Base-by-base conservation (phyloP, 1,140 invertebrate species). In the Drosophila grimshawi region DNA sequence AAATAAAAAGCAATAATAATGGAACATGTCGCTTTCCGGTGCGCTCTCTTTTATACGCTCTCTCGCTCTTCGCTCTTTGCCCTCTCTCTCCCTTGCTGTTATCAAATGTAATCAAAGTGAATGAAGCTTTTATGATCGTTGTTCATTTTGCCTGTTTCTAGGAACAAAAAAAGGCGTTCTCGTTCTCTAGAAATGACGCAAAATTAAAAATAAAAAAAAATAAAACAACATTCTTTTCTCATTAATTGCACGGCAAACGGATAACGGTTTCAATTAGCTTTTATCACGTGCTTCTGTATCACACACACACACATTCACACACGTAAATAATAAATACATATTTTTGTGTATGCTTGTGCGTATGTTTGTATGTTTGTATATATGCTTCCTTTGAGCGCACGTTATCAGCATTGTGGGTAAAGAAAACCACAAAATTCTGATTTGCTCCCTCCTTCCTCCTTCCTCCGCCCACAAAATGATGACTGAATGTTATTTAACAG, bases 281-380 rank as follows among this genome's bases (percentile, higher is more conserved):
- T 86, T 86, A 86, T 86, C 82, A 82, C 62, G 35, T 32, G 53
- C 79, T 79, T 73, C 71, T 80, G 51, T 70, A 70, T 64, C 67
- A 76, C 65, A 52, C 29, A 63, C 57, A 57, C 56, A 80, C 60
- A 49, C 29, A 60, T 62, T 53, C 56, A 80, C 35, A 52, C 49
- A 52, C 60, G 46, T 60, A 60, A 39, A 39, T 11, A 63, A 33
- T 59, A 37, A 19, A 19, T 19, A 19, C 19, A 1, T 19, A 19
- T 27, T 55, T 60, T 43, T 61, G 37, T 62, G 52, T 56, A 39
- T 11, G 29, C 39, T 11, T 39, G 62, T 61, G 43, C 45, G 45
- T 37, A 52, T 7, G 7, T 19, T 4, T 27, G 5, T 35, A 3
- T 19, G n/a, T 61, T 4, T 27, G 4, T 11, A n/a, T 33, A 29